These are phyloP conservation scores for Megalopta genalis DNA, from an alignment of 1,140 invertebrate species.

Conservation along the genomic window DNA sequence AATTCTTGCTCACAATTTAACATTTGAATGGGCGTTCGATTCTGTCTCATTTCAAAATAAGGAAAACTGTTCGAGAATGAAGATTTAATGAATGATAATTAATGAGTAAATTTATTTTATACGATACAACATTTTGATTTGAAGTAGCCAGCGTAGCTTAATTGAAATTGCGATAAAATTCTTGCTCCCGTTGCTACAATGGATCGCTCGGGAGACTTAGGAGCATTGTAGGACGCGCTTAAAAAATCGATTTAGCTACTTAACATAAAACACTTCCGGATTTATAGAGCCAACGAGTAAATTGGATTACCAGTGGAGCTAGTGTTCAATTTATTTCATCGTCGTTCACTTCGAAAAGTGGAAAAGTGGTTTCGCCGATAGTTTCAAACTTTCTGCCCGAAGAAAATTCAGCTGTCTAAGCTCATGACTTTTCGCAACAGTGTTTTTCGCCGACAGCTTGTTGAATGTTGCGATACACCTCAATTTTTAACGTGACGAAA, in stretches of 20 bases:
- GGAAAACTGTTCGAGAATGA: no score
- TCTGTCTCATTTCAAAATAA: no score
- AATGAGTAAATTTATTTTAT: no score
- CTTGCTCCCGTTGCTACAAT: not conserved
- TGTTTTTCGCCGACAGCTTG: not conserved
- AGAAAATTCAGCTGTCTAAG: constrained; percentile 40
- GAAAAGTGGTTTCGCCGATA: constrained; percentile 37
- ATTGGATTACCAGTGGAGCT: constrained; percentile 23
- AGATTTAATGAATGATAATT: no score
- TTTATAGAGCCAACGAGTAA: constrained; percentile 10
- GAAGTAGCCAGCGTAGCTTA: no score
- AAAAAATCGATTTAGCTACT: constrained; percentile 3
- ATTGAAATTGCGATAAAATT: no score
- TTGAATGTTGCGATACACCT: not conserved
- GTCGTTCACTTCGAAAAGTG: constrained; percentile 45
- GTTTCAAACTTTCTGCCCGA: constrained; percentile 35
- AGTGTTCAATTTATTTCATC: constrained; percentile 44
- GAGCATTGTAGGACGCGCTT: not conserved
- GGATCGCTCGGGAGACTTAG: not conserved
- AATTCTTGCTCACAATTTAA: no score
- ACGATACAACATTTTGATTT: no score
- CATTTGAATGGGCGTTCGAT: no score
- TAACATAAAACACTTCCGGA: constrained; percentile 5
- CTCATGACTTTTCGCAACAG: constrained; percentile 8
- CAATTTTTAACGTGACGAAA: no score